Base-by-base conservation (phyloP, 92 coral and sea anemone species). In the Bergia sp. region DNA sequence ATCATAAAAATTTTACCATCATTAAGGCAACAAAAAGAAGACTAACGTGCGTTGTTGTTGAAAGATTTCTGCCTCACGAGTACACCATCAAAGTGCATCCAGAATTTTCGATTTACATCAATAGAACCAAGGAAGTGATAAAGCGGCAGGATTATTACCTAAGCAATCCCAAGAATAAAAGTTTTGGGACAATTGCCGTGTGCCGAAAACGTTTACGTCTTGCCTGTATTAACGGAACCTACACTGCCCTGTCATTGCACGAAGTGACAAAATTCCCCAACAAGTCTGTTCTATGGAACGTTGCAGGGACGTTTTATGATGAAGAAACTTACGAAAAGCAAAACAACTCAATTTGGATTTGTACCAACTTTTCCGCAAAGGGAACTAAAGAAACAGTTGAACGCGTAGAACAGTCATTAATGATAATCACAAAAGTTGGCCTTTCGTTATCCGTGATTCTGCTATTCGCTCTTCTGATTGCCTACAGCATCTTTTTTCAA, bases 401-500 rank as follows among this genome's bases (percentile, higher is more conserved):
- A 10, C 43, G 37, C 18, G 76, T 43, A 36, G 67, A n/a, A 66
- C 18, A 81, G 7, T n/a, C 55, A 7, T 45, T 88, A 41, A 20
- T 2, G 9, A 38, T 88, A 16, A 4, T 81, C 8, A 90, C 91
- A 3, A 78, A 84, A 41, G 81, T 89, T 50, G 91, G 95, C 3
- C 73, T 92, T 2, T 64, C 91, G 29, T 21, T 83, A 16, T 92
- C 95, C 4, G 86, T 90, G 71, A 37, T 76, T 15, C 61, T 79
- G 45, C 67, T 90, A 21, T 53, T 73, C 61, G 58, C 61, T 61
- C 87, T 92, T 0, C 90, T 92, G 20, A 79, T 72, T 20, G 90
- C 92, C n/a, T 92, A 92, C 58, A 74, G 85, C 49, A 77, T 44
- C 0, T 92, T 92, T 64, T 82, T 47, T 29, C 93, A 92, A 41